Evolutionary conservation across 2,888 invertebrate species (phyloP).

Genomic region (Drosophila birchii): DNA sequence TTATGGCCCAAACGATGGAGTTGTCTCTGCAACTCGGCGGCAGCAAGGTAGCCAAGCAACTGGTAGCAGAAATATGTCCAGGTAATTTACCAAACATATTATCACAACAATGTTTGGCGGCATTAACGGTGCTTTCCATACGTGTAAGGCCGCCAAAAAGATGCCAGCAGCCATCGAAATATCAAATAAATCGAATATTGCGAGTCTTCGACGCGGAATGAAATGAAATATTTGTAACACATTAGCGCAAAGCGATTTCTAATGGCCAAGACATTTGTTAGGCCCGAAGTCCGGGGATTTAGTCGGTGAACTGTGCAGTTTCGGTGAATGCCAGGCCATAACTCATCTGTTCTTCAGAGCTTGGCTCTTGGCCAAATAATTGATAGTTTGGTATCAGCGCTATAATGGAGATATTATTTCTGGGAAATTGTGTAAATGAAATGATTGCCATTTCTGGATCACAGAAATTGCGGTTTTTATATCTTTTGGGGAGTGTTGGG

Average conservation of each 20-base stretch:
- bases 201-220: conserved; percentile 43
- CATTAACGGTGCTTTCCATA: conserved; percentile 75
- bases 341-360: conserved; percentile 27
- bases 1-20: conserved; percentile 68
- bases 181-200: not conserved
- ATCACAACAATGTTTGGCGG: conserved; percentile 75
- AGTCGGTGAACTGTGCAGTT: conserved; percentile 39
- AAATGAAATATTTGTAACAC: conserved; percentile 78
- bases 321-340: conserved; percentile 46
- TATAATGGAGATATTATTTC: conserved; percentile 44
- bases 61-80: conserved; percentile 61
- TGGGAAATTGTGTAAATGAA: conserved; percentile 41
- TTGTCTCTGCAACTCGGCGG: conserved; percentile 50
- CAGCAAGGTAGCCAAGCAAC: conserved; percentile 30
- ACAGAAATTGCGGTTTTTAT: conserved; percentile 14
- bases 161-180: conserved; percentile 16
- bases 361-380: conserved; percentile 23
- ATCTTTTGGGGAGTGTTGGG: conserved; percentile 8
- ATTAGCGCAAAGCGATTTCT: conserved; percentile 77
- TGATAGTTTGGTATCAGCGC: conserved; percentile 34
- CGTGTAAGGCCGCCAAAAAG: conserved; percentile 47
- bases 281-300: conserved; percentile 51
- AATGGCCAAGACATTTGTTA: conserved; percentile 72
- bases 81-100: conserved; percentile 75
- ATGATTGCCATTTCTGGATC: conserved; percentile 21